Evolutionary conservation across 1,140 invertebrate species (phyloP).

Genomic region (Ptiloglossa arizonensis): DNA sequence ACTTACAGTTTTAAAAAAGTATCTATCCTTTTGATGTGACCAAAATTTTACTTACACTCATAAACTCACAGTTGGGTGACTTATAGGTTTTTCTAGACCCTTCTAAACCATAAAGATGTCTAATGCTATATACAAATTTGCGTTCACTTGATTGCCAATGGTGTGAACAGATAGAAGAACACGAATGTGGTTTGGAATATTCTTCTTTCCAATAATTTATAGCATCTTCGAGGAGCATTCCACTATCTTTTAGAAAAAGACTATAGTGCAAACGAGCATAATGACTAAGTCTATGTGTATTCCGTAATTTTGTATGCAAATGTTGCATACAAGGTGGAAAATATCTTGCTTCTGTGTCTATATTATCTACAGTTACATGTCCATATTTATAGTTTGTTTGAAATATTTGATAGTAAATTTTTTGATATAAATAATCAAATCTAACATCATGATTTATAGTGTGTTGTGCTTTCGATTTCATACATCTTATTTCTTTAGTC

Average conservation of each 20-base stretch:
- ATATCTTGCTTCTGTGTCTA: slow-evolving; percentile 81
- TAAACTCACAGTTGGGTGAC: slow-evolving; percentile 82
- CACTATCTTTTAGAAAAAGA: slow-evolving; percentile 87
- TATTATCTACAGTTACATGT: slow-evolving; percentile 76
- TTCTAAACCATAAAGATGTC: slow-evolving; percentile 88
- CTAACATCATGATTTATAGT: slow-evolving; percentile 78
- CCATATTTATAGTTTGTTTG: slow-evolving; percentile 57
- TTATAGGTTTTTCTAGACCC: slow-evolving; percentile 85
- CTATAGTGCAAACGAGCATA: slow-evolving; percentile 87
- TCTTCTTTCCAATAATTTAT: slow-evolving; percentile 86
- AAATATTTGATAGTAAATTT: slow-evolving; percentile 68
- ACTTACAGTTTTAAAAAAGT: slow-evolving; percentile 39
- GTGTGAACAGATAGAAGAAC: slow-evolving; percentile 83
- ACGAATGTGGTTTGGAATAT: slow-evolving; percentile 83
- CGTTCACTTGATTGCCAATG: slow-evolving; percentile 85
- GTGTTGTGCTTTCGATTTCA: slow-evolving; percentile 52
- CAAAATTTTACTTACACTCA: slow-evolving; percentile 79
- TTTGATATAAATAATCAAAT: slow-evolving; percentile 77
- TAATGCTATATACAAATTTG: slow-evolving; percentile 87
- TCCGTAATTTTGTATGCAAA: slow-evolving; percentile 84
- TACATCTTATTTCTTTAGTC: slow-evolving; percentile 72
- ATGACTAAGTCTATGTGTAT: slow-evolving; percentile 88
- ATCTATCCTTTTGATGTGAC: slow-evolving; percentile 5
- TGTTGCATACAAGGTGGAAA: slow-evolving; percentile 91
- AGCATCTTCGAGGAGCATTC: slow-evolving; percentile 85